These are phyloP conservation scores for Papilio demoleus DNA, from an alignment of 2,888 invertebrate genomes.

Conservation along the genomic window DNA sequence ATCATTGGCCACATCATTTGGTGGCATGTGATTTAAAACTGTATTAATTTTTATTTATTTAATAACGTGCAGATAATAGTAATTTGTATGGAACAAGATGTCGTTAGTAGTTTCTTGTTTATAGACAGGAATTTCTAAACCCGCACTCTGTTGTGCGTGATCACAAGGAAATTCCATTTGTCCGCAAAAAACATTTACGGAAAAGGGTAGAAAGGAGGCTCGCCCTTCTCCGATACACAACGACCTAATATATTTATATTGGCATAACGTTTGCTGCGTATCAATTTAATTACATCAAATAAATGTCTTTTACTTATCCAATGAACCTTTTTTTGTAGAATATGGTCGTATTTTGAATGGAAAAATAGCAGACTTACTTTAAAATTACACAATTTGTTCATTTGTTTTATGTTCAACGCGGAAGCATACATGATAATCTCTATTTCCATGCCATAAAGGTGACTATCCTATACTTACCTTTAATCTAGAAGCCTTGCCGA, in stretches of 20 bases:
- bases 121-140: slow-evolving; percentile 70
- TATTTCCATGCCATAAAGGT: neutral
- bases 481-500: slow-evolving; percentile 19
- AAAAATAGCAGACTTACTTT: neutral
- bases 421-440: no score
- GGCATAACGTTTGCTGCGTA: slow-evolving; percentile 23
- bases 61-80: neutral
- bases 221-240: slow-evolving; percentile 43
- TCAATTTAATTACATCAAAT: slow-evolving; percentile 25
- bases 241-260: slow-evolving; percentile 28
- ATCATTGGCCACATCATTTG: neutral
- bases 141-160: slow-evolving; percentile 60
- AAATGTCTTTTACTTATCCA: slow-evolving; percentile 8
- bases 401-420: no score
- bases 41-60: neutral
- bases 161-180: slow-evolving; percentile 77
- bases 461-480: slow-evolving; percentile 5
- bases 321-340: slow-evolving; percentile 5
- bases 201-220: slow-evolving; percentile 55
- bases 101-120: slow-evolving; percentile 39
- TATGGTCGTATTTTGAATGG: neutral
- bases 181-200: slow-evolving; percentile 68
- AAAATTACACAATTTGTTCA: neutral
- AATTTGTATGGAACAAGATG: neutral
- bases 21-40: neutral